Evolutionary conservation across 2,113 vertebrate species (phyloP), one percentile per base, ranked within the genome.

Genomic region (Odocoileus virginianus): DNA sequence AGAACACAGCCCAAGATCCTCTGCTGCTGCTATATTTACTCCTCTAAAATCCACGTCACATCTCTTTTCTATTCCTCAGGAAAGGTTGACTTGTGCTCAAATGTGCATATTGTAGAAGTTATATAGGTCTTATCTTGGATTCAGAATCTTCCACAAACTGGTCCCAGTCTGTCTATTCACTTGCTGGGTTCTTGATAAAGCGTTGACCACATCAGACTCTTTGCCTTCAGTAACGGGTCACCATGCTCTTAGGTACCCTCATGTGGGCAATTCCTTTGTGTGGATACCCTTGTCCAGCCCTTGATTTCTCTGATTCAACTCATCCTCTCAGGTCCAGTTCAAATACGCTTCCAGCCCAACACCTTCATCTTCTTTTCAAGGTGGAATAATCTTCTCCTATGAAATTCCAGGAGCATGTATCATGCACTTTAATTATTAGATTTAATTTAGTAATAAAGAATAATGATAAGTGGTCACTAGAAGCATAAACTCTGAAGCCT

Each of bases 131-230:
- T 74, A 58, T 52, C 10, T 83, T 78, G 83, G 30, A 15, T 57
- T 55, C 30, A 91, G 36, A 89, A 30, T 0, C 45, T 94, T 81
- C 28, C 1, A 14, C 1, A 14, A n/a, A 74, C 33, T 83, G 36
- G 8, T 64, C 21, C 43, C 40, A 12, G 40, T 28, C 33, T 71
- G 14, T 50, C 16, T 54, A 6, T 57, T 88, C 33, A 92, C 4
- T 6, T 52, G 28, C 27, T 47, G 25, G 3, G 28, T 19, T 91
- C 36, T 89, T 21, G 84, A 5, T 40, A 36, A 87, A 93, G 36
- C 0, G 0, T 4, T 7, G 27, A 30, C 16, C 9, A 43, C 3
- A 8, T 28, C 5, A 85, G 15, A 83, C 36, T 58, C 64, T 79
- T 58, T 55, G 47, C 10, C 36, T 30, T 89, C 27, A 33, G 36